These are phyloP conservation scores for Periophthalmus modestus DNA, from an alignment of 2,113 vertebrate species.

Conservation along the genomic window DNA sequence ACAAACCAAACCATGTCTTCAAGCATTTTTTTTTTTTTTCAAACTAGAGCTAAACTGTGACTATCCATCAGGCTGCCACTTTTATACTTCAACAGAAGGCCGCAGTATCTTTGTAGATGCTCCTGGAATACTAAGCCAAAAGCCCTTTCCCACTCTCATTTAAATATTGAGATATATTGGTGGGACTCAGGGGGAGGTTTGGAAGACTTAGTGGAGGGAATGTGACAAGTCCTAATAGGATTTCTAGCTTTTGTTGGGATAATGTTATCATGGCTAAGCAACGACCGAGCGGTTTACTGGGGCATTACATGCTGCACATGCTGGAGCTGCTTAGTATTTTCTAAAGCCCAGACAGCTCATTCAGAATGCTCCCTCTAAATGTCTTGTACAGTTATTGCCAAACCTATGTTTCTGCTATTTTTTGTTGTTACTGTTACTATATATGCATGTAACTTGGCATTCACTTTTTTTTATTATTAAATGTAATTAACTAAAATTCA, in stretches of 20 bases:
- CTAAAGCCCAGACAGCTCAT: neutral
- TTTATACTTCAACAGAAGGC: conserved; percentile 19
- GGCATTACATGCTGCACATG: conserved; percentile 24
- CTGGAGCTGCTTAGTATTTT: neutral
- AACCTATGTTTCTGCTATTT: neutral
- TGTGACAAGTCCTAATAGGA: conserved; percentile 37
- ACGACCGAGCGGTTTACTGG: conserved; percentile 27
- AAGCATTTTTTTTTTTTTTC: conserved; percentile 7
- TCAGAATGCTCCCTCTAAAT: neutral
- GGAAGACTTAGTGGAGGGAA: conserved; percentile 27
- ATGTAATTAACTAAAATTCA: too few relatives aligned
- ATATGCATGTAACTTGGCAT: too few relatives aligned
- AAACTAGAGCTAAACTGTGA: conserved; percentile 14
- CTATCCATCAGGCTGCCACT: conserved; percentile 43
- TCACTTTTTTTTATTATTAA: too few relatives aligned
- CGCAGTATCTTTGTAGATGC: conserved; percentile 10
- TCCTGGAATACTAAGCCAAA: conserved; percentile 14
- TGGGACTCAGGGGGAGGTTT: conserved; percentile 27
- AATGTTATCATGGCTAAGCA: conserved; percentile 33
- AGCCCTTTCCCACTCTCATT: neutral
- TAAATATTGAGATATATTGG: conserved; percentile 23
- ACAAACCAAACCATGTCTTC: conserved; percentile 12
- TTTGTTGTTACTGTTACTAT: neutral
- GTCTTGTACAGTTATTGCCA: neutral
- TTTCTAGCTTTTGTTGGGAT: conserved; percentile 45